A percentile compares a stretch with the other conserved stretches of the same genome.
These are phyloP conservation scores for Drosophila birchii DNA, from an alignment of 2,888 invertebrate species.

Conservation along the genomic window DNA sequence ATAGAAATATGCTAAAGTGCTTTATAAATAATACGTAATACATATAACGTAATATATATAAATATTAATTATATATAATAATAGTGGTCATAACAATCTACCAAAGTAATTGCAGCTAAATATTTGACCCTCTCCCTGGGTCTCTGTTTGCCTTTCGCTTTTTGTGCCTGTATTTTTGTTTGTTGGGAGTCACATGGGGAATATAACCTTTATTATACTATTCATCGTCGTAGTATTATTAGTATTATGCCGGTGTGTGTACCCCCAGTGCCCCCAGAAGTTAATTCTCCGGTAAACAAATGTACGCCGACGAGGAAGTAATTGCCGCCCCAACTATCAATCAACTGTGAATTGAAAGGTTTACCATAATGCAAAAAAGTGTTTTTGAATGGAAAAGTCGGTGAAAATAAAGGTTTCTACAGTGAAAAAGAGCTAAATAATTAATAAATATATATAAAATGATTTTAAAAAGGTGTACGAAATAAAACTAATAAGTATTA, in stretches of 20 bases:
- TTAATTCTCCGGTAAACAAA: slow-evolving; percentile 27
- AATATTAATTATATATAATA: slow-evolving; percentile 16
- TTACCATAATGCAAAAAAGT: slow-evolving; percentile 2
- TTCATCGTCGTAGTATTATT: neutral
- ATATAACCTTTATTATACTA: neutral
- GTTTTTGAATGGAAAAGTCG: neutral
- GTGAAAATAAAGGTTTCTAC: neutral
- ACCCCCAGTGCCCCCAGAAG: neutral
- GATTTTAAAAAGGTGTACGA: neutral
- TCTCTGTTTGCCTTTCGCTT: slow-evolving; percentile 30
- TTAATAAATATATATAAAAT: neutral
- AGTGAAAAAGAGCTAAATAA: neutral
- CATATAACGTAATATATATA: slow-evolving; percentile 18
- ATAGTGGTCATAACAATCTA: slow-evolving; percentile 30
- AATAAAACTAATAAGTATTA: no score
- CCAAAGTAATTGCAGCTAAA: slow-evolving; percentile 36
- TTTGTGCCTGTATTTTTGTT: slow-evolving; percentile 30
- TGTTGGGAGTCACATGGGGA: slow-evolving; percentile 32
- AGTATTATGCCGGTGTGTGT: slow-evolving; percentile 16
- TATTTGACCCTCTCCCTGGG: slow-evolving; percentile 15
- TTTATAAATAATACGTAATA: slow-evolving; percentile 53
- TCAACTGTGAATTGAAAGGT: slow-evolving; percentile 15
- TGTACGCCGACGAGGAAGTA: slow-evolving; percentile 26
- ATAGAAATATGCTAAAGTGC: slow-evolving; percentile 31
- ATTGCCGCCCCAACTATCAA: slow-evolving; percentile 15